Evolutionary conservation across 2,888 invertebrate genomes (phyloP), one percentile per base, ranked within the genome.

Genomic region (Lithophane socia): DNA sequence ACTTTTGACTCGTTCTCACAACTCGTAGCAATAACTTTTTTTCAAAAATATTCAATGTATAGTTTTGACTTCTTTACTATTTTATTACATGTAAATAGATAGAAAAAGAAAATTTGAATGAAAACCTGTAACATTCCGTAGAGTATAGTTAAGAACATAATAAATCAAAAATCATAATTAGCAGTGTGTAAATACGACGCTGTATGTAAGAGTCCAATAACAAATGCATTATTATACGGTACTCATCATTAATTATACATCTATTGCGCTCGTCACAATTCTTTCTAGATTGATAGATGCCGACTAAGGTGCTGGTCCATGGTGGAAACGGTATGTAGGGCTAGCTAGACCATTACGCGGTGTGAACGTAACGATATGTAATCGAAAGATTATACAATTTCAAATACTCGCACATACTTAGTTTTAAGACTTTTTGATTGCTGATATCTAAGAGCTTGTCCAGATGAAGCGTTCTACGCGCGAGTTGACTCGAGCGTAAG

Each of bases 111-210:
- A 8, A 52, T 18, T 52, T 8, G 7, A 29, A 29, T 7, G 4
- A 3, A 63, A 47, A 58, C 12, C 24, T 24, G 7, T 54, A 37
- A 54, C 16, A 58, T 64, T 49, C 21, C 29, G 5, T 58, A 7
- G 24, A 5, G 24, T 13, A 69, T 18, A 12, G 44, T 44, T 37
- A 47, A 24, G 58, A 70, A 8, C 8, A 18, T 21, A 52, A 21
- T 52, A 52, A 52, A 52, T 18, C 9, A 78, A n/a, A n/a, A n/a
- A n/a, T n/a, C n/a, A n/a, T n/a, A n/a, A 77, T 64, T 68, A 82
- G 1, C 12, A 75, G 44, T 63, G 18, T 64, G 44, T 63, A 58
- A 60, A 68, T 63, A 68, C 52, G 13, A 60, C 42, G 21, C 37
- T 42, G 10, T 42, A 56, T 24, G n/a, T 44, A 24, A 37, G 52